Evolutionary conservation across 2,888 invertebrate genomes (phyloP).

Genomic region (Lagria hirta): DNA sequence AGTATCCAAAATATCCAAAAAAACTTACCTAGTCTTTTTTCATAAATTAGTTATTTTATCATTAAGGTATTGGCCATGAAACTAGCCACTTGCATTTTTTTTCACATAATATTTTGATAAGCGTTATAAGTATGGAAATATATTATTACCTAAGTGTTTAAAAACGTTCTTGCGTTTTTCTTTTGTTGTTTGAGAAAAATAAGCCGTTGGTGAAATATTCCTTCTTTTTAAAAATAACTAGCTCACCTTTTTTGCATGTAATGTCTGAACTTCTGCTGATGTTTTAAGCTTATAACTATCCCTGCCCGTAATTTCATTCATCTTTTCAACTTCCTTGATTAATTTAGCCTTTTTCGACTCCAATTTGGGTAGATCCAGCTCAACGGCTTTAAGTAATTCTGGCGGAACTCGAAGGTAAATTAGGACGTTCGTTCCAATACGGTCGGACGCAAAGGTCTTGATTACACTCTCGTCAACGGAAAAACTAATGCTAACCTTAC

Average conservation of each 20-base stretch:
- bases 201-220: neutral
- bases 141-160: too few relatives aligned
- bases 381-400: constrained; percentile 39
- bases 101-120: too few relatives aligned
- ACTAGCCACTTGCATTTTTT: too few relatives aligned
- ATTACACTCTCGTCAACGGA: too few relatives aligned
- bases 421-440: constrained; percentile 34
- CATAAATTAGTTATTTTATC: too few relatives aligned
- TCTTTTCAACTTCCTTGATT: constrained; percentile 45
- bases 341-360: constrained; percentile 47
- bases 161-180: too few relatives aligned
- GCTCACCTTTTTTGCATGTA: constrained; percentile 45
- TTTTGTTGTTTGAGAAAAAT: too few relatives aligned
- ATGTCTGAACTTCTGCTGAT: constrained; percentile 39
- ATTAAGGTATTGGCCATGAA: too few relatives aligned
- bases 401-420: constrained; percentile 45
- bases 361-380: constrained; percentile 43
- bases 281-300: constrained; percentile 45
- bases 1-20: too few relatives aligned
- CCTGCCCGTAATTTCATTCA: constrained; percentile 42
- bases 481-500: constrained; percentile 32
- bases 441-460: constrained; percentile 37
- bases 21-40: too few relatives aligned
- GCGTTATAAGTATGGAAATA: too few relatives aligned
- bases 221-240: too few relatives aligned